These are phyloP conservation scores for Rhynchonema sp. DNA, from an alignment of 2,888 invertebrate species.

Conservation along the genomic window DNA sequence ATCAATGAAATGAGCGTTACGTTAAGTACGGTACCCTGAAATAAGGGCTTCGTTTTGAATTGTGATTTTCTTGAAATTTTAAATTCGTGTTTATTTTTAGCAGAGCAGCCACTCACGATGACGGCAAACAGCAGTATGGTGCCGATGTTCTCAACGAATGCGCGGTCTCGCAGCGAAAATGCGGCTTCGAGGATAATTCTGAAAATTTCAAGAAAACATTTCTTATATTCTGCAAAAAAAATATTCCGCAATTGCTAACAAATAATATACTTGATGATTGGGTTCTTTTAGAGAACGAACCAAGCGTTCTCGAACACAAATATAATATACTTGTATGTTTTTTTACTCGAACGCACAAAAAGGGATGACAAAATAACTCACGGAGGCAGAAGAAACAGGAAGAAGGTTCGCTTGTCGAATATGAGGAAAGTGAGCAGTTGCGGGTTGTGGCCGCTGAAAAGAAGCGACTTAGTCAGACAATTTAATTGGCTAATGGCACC, in stretches of 20 bases:
- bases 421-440: constrained; percentile 16
- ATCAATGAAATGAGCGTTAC: constrained; percentile 19
- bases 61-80: neutral
- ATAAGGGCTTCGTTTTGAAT: neutral
- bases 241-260: too few relatives aligned
- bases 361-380: constrained; percentile 24
- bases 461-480: too few relatives aligned
- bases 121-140: constrained; percentile 39
- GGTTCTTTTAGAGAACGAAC: neutral
- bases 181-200: constrained; percentile 37
- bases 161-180: constrained; percentile 38
- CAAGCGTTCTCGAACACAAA: neutral
- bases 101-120: constrained; percentile 29
- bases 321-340: neutral
- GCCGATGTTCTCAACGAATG: constrained; percentile 38
- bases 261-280: too few relatives aligned
- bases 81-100: neutral
- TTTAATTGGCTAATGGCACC: too few relatives aligned
- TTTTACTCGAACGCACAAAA: neutral
- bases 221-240: too few relatives aligned
- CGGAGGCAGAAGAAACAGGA: constrained; percentile 39
- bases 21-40: constrained; percentile 28
- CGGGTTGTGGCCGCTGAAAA: neutral
- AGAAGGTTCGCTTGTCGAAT: constrained; percentile 34
- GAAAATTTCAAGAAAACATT: too few relatives aligned